A percentile compares a stretch with the other conserved stretches of the same genome.
Evolutionary conservation across 2,888 invertebrate genomes (phyloP).

Genomic region (Mythimna albipuncta): DNA sequence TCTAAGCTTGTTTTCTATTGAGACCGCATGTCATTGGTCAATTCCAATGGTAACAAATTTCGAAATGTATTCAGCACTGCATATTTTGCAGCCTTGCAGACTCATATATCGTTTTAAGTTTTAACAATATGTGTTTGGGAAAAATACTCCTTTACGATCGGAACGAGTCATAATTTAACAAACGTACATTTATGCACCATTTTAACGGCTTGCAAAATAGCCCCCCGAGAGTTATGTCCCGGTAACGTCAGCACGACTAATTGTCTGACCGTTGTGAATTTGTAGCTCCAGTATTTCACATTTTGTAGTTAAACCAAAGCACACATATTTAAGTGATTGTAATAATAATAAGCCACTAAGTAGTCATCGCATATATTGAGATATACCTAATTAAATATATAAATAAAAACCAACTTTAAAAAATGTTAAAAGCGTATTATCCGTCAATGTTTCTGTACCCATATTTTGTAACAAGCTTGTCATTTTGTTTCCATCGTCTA

Average conservation of each 20-base stretch:
- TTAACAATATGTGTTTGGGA: constrained; percentile 31
- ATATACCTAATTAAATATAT: too few species aligned
- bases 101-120: constrained; percentile 15
- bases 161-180: constrained; percentile 56
- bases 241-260: constrained; percentile 81
- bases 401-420: too few species aligned
- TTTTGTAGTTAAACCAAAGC: constrained; percentile 61
- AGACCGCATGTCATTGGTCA: constrained; percentile 39
- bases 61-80: constrained; percentile 6
- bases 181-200: constrained; percentile 70
- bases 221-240: constrained; percentile 77
- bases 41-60: constrained; percentile 29
- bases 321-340: constrained; percentile 20
- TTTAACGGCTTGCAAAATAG: constrained; percentile 81
- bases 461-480: too few species aligned
- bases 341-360: constrained; percentile 2
- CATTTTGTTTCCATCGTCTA: neutral
- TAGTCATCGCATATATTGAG: too few species aligned
- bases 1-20: constrained; percentile 35
- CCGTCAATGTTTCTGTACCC: too few species aligned
- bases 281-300: constrained; percentile 74
- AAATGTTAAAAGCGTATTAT: too few species aligned
- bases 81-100: constrained; percentile 4
- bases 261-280: constrained; percentile 81
- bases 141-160: constrained; percentile 53